Evolutionary conservation across 2,888 invertebrate species (phyloP).

Genomic region (Agrochola litura): DNA sequence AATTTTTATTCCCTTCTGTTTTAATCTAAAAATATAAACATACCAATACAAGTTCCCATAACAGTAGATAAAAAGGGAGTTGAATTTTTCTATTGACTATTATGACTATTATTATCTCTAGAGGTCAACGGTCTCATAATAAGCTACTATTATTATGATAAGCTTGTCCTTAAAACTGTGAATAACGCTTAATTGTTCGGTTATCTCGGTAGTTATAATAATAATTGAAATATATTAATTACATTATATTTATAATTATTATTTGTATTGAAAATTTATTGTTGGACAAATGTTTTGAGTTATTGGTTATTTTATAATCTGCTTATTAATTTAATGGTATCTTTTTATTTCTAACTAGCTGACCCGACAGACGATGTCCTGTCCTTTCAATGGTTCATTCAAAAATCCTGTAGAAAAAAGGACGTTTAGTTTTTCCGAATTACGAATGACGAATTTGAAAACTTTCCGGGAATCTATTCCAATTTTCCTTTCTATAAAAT

Average conservation of each 20-base stretch:
- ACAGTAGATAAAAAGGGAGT: slow-evolving; percentile 52
- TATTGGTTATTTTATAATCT: slow-evolving; percentile 1
- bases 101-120: slow-evolving; percentile 48
- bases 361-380: not conserved
- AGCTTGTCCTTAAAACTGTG: slow-evolving; percentile 33
- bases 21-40: slow-evolving; percentile 42
- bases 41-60: slow-evolving; percentile 17
- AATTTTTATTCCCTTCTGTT: slow-evolving; percentile 18
- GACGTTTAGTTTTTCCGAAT: not conserved
- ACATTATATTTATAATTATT: no score
- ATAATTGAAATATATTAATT: slow-evolving; percentile 17
- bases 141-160: slow-evolving; percentile 42
- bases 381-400: not conserved
- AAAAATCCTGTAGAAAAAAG: not conserved
- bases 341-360: not conserved
- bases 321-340: not conserved
- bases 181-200: slow-evolving; percentile 44
- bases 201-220: slow-evolving; percentile 22
- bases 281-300: not conserved
- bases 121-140: slow-evolving; percentile 54
- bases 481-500: not conserved
- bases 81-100: slow-evolving; percentile 53
- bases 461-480: no score
- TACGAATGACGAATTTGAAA: no score
- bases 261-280: slow-evolving; percentile 6